Evolutionary conservation across 2,797 vertebrate species (phyloP).

Genomic region (Pempheris klunzingeri): DNA sequence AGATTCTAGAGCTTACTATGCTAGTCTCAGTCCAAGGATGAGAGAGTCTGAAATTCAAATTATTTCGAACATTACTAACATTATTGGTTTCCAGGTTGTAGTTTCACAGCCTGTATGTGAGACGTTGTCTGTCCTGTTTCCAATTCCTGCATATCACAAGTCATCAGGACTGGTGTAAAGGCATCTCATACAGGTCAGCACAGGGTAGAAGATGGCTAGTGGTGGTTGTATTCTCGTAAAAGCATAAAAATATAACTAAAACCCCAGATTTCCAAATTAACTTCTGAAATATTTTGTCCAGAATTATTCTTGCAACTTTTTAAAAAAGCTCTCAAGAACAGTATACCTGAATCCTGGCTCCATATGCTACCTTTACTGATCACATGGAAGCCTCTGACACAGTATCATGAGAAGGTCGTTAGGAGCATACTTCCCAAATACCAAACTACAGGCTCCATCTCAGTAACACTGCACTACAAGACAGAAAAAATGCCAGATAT

Average conservation of each 20-base stretch:
- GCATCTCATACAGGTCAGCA: background rate
- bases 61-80: background rate
- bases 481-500: slow-evolving; percentile 9
- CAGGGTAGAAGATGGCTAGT: background rate
- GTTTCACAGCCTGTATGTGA: background rate
- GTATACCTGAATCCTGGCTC: background rate
- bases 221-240: background rate
- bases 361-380: background rate
- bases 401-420: background rate
- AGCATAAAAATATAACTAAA: background rate
- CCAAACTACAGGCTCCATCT: slow-evolving; percentile 4
- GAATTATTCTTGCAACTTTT: background rate
- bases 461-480: background rate
- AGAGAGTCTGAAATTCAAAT: background rate
- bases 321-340: background rate
- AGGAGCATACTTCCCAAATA: background rate
- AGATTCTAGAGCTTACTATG: background rate
- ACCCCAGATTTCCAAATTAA: background rate
- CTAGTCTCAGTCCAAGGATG: background rate
- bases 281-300: background rate
- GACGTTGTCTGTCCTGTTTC: background rate
- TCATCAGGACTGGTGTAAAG: background rate
- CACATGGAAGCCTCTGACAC: background rate
- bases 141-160: background rate
- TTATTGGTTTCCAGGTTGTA: background rate